phyloP scores from a whole-genome alignment of 1,140 invertebrate genomes.

The Dufourea novaeangliae region DNA sequence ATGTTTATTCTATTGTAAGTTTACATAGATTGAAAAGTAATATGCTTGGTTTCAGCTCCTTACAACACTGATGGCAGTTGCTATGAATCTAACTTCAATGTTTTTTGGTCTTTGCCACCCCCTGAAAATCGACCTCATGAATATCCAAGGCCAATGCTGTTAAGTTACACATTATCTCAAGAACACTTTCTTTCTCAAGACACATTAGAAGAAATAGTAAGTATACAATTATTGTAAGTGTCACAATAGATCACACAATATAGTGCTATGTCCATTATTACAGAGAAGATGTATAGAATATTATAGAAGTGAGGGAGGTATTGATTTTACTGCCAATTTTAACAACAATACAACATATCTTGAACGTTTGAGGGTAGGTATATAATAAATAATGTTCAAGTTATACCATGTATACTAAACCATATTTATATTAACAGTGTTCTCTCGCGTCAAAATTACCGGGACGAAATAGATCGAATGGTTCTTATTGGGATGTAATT shows the following conservation, averaged over 20 bases:
- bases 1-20: not conserved
- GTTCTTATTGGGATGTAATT: constrained; percentile 79
- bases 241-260: not conserved
- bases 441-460: constrained; percentile 79
- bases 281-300: constrained; percentile 92
- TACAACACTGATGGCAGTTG: constrained; percentile 91
- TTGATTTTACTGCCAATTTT: constrained; percentile 90
- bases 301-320: constrained; percentile 89
- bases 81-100: constrained; percentile 90
- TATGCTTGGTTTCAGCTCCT: constrained; percentile 86
- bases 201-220: constrained; percentile 92
- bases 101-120: constrained; percentile 97
- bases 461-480: constrained; percentile 74
- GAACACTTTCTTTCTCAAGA: constrained; percentile 92
- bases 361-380: constrained; percentile 88
- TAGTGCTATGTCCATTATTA: constrained; percentile 61
- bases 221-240: constrained; percentile 32
- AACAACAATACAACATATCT: constrained; percentile 88
- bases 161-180: constrained; percentile 92
- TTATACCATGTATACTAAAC: constrained; percentile 14
- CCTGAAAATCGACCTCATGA: constrained; percentile 94
- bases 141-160: constrained; percentile 94
- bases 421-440: constrained; percentile 65
- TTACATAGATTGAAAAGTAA: constrained; percentile 1
- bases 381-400: not conserved